Evolutionary conservation across 2,113 vertebrate genomes (phyloP), one percentile per base, ranked within the genome.

Genomic region (Oryzias celebensis): DNA sequence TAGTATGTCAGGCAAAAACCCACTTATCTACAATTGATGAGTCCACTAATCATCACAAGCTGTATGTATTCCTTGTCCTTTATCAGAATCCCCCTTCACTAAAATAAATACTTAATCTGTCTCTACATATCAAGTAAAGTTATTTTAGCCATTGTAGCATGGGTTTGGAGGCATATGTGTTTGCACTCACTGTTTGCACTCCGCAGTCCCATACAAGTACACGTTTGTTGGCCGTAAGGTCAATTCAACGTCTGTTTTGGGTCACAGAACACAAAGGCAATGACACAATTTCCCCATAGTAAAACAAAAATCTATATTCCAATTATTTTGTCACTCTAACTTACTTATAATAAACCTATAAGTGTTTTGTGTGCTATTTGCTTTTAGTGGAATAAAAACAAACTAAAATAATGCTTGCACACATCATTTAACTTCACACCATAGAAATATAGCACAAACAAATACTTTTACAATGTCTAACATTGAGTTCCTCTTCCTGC

Each of bases 271-370:
- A 70, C 62, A 71, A 54, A 68, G 46, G 70, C 72, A 68, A 78
- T 65, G 58, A 73, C 58, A 67, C 58, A 62, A 14, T 65, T 78
- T 74, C 59, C 71, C 62, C 14, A 16, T 17, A 52, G 61, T 44
- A 57, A 74, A 66, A 47, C 62, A 82, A 65, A 82, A 80, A 85
- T 88, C 78, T 18, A 83, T 78, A 74, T 46, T 28, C 54, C 73
- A 45, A 85, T 75, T 73, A 72, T 59, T 44, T 20, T 81, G 80
- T 83, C 43, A 28, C 58, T 68, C 75, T 73, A 16, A 48, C 61
- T 62, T 28, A 48, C 23, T 58, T 4, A 51, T 59, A 43, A 57
- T 24, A 51, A 48, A 24, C 42, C 44, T 26, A 3, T 28, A n/a
- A 23, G 31, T 12, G 6, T 20, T 20, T 20, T 20, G 20, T 20